Base-by-base conservation (phyloP, 2,888 invertebrate species). In the Shargacucullia verbasci region DNA sequence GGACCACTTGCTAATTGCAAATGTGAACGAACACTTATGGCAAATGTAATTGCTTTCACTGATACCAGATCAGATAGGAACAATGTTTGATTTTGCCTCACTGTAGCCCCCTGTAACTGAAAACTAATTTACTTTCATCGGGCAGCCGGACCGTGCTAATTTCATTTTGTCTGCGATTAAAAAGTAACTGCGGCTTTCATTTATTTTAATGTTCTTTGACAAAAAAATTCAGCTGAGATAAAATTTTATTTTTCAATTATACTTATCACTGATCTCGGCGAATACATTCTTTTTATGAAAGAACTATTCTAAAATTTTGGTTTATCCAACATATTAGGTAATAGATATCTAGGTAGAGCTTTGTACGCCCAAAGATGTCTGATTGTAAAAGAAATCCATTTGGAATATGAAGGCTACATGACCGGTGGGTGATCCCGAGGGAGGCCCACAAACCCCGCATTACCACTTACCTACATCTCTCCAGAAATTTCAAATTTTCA, bases 1-100 rank as follows among this genome's bases (percentile, higher is more conserved):
- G 90, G 92, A 88, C 89, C 89, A 88, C 84, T 83, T 88, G 91
- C 92, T 93, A 93, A 94, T 94, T 92, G 91, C 92, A 87, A 92
- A 92, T 92, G 89, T 91, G 90, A 88, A 89, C 89, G 91, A 89
- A 91, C 89, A 90, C 92, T 93, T 91, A 90, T 87, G 90, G 90
- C 82, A 84, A 90, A 86, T 93, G 88, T 92, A 92, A 93, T 92
- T 92, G 92, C 89, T 92, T 90, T 88, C 84, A 80, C 86, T 87
- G 89, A 89, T 89, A 89, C 82, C 78, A 82, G 84, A 75, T 73
- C 79, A 82, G 84, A 75, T 73, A 65, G 68, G 84, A 87, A 86
- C 80, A 71, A 80, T 86, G 87, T 86, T 85, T 83, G 85, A 86
- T 88, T 87, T 81, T 82, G 74, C 76, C 67, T 67, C 74, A 73